Evolutionary conservation across 2,113 vertebrate genomes (phyloP).

Genomic region (Peromyscus polionotus): DNA sequence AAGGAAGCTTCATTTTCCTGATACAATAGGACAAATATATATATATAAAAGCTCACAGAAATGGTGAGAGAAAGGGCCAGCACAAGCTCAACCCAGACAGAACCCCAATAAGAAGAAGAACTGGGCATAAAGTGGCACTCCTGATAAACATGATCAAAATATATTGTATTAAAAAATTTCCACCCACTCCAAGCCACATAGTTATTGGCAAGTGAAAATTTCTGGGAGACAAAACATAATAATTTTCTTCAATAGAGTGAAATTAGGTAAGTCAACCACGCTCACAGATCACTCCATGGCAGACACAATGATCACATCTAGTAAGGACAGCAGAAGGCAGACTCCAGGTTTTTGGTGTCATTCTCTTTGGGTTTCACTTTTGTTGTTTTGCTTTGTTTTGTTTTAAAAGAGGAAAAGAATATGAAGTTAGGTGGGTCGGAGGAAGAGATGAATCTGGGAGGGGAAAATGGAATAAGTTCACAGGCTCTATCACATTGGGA

Average conservation of each 20-base stretch:
- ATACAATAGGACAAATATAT: too few relatives aligned
- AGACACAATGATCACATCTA: not conserved
- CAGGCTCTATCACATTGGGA: accelerated
- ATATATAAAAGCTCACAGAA: too few relatives aligned
- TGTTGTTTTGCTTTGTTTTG: not conserved
- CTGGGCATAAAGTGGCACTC: too few relatives aligned
- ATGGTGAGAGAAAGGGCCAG: too few relatives aligned
- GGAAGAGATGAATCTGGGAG: not conserved
- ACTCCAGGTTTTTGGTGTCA: not conserved
- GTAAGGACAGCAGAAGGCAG: not conserved
- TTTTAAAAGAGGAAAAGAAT: not conserved
- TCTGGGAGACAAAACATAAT: not conserved
- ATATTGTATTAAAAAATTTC: too few relatives aligned
- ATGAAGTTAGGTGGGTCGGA: not conserved
- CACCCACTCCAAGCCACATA: too few relatives aligned
- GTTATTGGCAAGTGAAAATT: too few relatives aligned
- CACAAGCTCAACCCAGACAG: too few relatives aligned
- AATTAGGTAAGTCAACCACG: not conserved
- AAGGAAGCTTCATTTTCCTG: too few relatives aligned
- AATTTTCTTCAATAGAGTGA: not conserved
- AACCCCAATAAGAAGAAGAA: too few relatives aligned
- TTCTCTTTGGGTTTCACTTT: not conserved
- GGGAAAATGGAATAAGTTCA: not conserved
- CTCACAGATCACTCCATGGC: not conserved
- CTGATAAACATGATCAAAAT: too few relatives aligned